These are phyloP conservation scores for Pipa parva DNA, from an alignment of 2,113 vertebrate genomes.

Conservation along the genomic window DNA sequence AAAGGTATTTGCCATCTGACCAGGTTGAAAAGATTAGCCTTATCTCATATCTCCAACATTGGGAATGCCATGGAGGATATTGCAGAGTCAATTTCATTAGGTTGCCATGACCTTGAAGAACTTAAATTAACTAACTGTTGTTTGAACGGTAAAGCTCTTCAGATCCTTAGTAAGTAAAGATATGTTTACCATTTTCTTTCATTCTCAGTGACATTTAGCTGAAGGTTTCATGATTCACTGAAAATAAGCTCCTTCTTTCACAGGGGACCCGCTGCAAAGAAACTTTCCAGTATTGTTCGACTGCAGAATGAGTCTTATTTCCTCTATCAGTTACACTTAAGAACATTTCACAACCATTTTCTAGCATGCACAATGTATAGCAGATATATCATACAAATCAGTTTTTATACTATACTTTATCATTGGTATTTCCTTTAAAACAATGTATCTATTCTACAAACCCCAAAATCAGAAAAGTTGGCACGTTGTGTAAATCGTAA, in stretches of 20 bases:
- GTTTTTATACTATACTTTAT: neutral
- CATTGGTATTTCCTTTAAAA: too few relatives aligned
- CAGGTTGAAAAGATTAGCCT: slow-evolving; percentile 38
- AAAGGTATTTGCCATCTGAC: slow-evolving; percentile 45
- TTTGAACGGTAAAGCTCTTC: slow-evolving; percentile 39
- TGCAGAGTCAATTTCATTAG: slow-evolving; percentile 42
- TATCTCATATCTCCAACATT: slow-evolving; percentile 43
- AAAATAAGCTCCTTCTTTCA: too few relatives aligned
- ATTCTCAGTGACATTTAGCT: neutral
- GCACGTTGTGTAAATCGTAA: too few relatives aligned
- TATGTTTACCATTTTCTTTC: neutral
- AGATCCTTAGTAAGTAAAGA: slow-evolving; percentile 45
- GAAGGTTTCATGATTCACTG: too few relatives aligned
- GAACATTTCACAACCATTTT: too few relatives aligned
- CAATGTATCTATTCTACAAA: too few relatives aligned
- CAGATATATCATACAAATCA: neutral
- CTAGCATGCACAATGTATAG: neutral
- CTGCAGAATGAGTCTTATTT: too few relatives aligned
- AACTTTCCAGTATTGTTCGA: too few relatives aligned
- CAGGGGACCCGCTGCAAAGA: too few relatives aligned
- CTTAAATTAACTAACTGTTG: slow-evolving; percentile 45
- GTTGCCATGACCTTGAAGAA: slow-evolving; percentile 47
- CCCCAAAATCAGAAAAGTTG: neutral
- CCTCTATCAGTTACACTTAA: too few relatives aligned
- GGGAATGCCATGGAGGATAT: slow-evolving; percentile 42